Conservation (phyloP, 2,797 vertebrate genomes). For the Tokudaia muenninki region DNA sequence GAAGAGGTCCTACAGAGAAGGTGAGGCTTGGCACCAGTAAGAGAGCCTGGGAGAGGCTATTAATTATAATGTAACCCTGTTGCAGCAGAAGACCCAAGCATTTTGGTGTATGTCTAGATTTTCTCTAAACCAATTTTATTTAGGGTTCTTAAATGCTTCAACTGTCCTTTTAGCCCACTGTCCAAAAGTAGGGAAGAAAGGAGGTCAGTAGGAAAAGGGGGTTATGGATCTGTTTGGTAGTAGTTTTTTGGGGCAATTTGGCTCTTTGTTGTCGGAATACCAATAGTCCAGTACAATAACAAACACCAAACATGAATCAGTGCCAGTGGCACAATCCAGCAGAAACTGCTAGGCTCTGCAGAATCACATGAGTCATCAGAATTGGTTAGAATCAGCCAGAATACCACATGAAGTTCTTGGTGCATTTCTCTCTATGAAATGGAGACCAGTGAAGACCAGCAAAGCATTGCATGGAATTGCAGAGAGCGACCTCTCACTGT, state of each 20-base stretch:
- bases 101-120: not conserved
- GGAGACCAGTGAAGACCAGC: not conserved
- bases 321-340: not conserved
- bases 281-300: not conserved
- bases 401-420: not conserved
- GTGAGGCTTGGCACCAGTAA: not conserved
- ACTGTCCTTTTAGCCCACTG: not conserved
- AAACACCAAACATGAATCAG: not conserved
- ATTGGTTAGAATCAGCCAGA: not conserved
- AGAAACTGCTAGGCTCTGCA: not conserved
- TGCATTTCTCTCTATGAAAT: not conserved
- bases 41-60: not conserved
- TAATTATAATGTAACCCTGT: not conserved
- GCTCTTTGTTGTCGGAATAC: not conserved
- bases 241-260: not conserved
- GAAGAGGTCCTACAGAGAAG: not conserved
- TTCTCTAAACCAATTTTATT: not conserved
- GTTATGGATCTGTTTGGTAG: not conserved
- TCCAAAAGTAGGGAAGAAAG: not conserved
- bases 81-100: not conserved
- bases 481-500: not conserved
- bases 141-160: not conserved
- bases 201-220: not conserved
- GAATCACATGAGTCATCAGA: not conserved
- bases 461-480: not conserved